A percentile compares a stretch with the other conserved stretches of the same genome.
phyloP scores from a whole-genome alignment of 2,113 vertebrate genomes.

The Megaptera novaeangliae region DNA sequence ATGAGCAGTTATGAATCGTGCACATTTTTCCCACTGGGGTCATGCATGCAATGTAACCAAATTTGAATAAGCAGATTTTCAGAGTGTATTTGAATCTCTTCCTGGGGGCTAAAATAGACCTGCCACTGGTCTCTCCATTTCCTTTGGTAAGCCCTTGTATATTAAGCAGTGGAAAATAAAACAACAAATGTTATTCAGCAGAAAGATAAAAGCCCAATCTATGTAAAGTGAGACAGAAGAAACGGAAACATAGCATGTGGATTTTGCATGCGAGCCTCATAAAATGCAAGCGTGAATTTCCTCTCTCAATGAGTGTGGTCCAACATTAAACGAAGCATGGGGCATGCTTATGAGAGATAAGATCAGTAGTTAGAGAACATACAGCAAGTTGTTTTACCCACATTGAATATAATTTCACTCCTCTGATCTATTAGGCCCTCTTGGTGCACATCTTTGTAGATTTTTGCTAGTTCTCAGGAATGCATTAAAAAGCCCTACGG shows the following conservation, averaged over 20 bases:
- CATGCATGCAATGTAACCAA: not conserved
- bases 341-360: slow-evolving; percentile 68
- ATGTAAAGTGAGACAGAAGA: slow-evolving; percentile 59
- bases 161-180: slow-evolving; percentile 51
- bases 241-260: slow-evolving; percentile 62
- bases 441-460: slow-evolving; percentile 70
- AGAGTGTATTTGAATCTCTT: slow-evolving; percentile 39
- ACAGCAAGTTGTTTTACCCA: slow-evolving; percentile 70
- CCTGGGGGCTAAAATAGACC: slow-evolving; percentile 30
- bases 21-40: not conserved
- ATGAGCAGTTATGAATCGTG: not conserved
- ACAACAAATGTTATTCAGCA: slow-evolving; percentile 57
- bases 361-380: slow-evolving; percentile 66
- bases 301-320: slow-evolving; percentile 69
- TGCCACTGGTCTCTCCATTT: slow-evolving; percentile 21
- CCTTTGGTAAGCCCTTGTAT: slow-evolving; percentile 48
- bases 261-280: slow-evolving; percentile 63
- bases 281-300: slow-evolving; percentile 65
- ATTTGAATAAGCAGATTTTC: slow-evolving; percentile 42
- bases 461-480: slow-evolving; percentile 66
- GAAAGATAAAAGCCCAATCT: slow-evolving; percentile 67
- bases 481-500: slow-evolving; percentile 68
- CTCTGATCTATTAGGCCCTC: slow-evolving; percentile 68
- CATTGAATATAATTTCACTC: slow-evolving; percentile 66
- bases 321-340: slow-evolving; percentile 67